phyloP scores from a whole-genome alignment of 2,113 vertebrate genomes.

The Leptobrachium ailaonicum region DNA sequence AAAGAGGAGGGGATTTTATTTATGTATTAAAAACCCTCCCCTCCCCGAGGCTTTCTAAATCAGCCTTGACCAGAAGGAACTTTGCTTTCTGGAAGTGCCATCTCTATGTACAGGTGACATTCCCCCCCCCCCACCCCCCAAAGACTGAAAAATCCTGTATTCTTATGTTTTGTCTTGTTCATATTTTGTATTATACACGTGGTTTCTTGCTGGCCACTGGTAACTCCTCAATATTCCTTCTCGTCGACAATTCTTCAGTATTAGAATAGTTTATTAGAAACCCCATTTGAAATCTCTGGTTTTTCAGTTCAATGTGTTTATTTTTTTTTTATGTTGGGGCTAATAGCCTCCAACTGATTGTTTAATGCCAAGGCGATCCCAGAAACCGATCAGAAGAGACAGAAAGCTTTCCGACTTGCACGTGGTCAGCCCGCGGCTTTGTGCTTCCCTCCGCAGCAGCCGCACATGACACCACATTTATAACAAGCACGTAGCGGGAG shows the following conservation, averaged over 20 bases:
- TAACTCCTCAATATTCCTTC: slow-evolving; percentile 70
- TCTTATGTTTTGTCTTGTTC: slow-evolving; percentile 38
- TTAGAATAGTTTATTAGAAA: slow-evolving; percentile 67
- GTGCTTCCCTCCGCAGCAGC: slow-evolving; percentile 95
- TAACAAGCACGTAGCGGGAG: slow-evolving; percentile 93
- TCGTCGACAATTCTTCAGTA: slow-evolving; percentile 72
- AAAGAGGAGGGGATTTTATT: slow-evolving; percentile 51
- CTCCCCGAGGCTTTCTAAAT: slow-evolving; percentile 9
- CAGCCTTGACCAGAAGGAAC: slow-evolving; percentile 13
- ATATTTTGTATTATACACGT: slow-evolving; percentile 58
- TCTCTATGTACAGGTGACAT: slow-evolving; percentile 51
- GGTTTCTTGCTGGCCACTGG: slow-evolving; percentile 60
- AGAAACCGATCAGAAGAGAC: slow-evolving; percentile 50
- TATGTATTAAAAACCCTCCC: slow-evolving; percentile 3
- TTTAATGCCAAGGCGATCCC: slow-evolving; percentile 61
- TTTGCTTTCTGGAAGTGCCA: slow-evolving; percentile 55
- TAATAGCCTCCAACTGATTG: slow-evolving; percentile 56
- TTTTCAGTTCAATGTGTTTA: slow-evolving; percentile 55
- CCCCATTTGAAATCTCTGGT: slow-evolving; percentile 60
- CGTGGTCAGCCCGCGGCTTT: slow-evolving; percentile 84
- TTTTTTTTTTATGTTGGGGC: slow-evolving; percentile 52
- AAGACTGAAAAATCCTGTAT: slow-evolving; percentile 53
- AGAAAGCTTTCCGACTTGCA: slow-evolving; percentile 41
- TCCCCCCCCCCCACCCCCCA: slow-evolving; percentile 19
- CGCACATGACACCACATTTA: slow-evolving; percentile 85